Evolutionary conservation across 2,113 vertebrate species (phyloP), one percentile per base, ranked within the genome.

Genomic region (Mionectes macconnelli): DNA sequence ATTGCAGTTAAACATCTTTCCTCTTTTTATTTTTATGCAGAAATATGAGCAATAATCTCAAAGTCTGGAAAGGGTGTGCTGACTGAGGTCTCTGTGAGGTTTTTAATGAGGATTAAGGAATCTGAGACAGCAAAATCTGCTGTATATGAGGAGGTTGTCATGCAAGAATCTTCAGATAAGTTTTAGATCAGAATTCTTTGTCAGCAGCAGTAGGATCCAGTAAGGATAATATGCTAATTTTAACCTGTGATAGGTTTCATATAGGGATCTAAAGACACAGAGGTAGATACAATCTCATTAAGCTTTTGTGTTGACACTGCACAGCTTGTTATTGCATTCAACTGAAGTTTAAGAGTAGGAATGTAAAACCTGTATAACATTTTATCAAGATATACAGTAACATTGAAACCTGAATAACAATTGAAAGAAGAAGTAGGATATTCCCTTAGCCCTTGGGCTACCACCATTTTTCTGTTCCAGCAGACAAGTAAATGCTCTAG

Each of bases 301-400:
- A 94, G 91, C 59, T 94, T 90, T 95, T 95, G 39, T 92, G 52
- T 97, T 96, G 92, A 92, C 72, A 69, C 55, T 93, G 94, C 93
- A 84, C 84, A 95, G 87, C 74, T 91, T 96, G 95, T 96, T 95
- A 57, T 67, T 82, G 66, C 79, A 73, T 84, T 96, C 80, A 78
- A 39, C 4, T 87, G 76, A 68, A 96, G 80, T 80, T 82, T 75
- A 55, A 68, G 67, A 39, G 84, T 40, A 15, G 57, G 55, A 83
- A 83, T 84, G 70, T 82, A 94, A 94, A 93, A 92, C 79, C 66
- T 60, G 62, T 80, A 84, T 83, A 93, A 57, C 55, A 60, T 95
- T 95, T 97, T 96, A 93, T 91, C 79, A 77, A 72, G 53, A 68
- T 45, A 55, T 69, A 25, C 49, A 90, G 89, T 74, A 92, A 89